These are phyloP conservation scores for Papilio protenor DNA, from an alignment of 2,888 invertebrate species.

Conservation along the genomic window DNA sequence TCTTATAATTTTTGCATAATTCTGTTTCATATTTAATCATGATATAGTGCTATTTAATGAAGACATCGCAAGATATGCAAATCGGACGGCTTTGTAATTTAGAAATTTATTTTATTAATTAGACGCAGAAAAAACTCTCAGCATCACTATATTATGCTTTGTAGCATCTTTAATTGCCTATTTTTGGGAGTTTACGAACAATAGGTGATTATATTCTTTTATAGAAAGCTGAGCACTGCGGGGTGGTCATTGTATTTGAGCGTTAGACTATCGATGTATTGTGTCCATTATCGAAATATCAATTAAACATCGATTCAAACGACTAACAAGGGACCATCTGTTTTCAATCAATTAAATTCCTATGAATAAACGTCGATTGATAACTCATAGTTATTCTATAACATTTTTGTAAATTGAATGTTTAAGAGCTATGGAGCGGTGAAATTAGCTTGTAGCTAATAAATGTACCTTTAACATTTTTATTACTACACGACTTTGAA, in stretches of 20 bases:
- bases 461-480: not conserved
- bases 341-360: conserved; percentile 78
- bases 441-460: not conserved
- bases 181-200: conserved; percentile 73
- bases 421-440: conserved; percentile 5
- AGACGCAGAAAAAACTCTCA: conserved; percentile 34
- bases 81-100: conserved; percentile 22
- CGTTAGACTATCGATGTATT: conserved; percentile 67
- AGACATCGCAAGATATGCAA: conserved; percentile 34
- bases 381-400: conserved; percentile 52
- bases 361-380: conserved; percentile 61
- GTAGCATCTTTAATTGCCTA: conserved; percentile 63
- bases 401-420: conserved; percentile 45
- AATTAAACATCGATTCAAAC: conserved; percentile 75
- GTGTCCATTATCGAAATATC: conserved; percentile 67
- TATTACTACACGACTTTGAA: not conserved
- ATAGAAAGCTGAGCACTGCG: conserved; percentile 76
- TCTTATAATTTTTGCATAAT: no score
- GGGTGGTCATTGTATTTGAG: conserved; percentile 77
- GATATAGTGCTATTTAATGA: conserved; percentile 1
- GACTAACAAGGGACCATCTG: conserved; percentile 81
- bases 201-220: conserved; percentile 79
- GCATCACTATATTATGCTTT: conserved; percentile 5
- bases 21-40: not conserved
- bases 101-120: conserved; percentile 38